phyloP scores from a whole-genome alignment of 2,888 invertebrate genomes.

The Drosophila ustulata region DNA sequence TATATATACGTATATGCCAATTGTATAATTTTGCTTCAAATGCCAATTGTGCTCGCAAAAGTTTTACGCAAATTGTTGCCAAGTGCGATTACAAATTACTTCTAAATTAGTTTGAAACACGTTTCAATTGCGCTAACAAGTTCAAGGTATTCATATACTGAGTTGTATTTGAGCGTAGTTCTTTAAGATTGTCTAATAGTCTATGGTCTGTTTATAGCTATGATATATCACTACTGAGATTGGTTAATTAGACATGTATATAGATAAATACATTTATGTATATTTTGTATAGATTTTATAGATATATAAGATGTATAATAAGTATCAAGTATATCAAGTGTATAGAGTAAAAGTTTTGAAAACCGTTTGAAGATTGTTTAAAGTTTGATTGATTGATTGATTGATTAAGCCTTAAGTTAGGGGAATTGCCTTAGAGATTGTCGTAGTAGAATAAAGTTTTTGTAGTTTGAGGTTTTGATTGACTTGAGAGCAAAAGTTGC shows the following conservation, averaged over 20 bases:
- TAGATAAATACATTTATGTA: conserved; percentile 25
- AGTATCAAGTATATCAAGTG: conserved; percentile 28
- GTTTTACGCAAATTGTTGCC: conserved; percentile 78
- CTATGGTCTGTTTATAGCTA: conserved; percentile 44
- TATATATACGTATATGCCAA: conserved; percentile 57
- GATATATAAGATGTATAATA: conserved; percentile 36
- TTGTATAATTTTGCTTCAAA: conserved; percentile 47
- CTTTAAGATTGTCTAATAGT: conserved; percentile 27
- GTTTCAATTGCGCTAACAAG: conserved; percentile 35
- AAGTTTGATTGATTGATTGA: conserved; percentile 63
- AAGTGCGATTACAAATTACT: conserved; percentile 21
- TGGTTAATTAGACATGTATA: conserved; percentile 60
- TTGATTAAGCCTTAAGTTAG: conserved; percentile 59
- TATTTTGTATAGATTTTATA: conserved; percentile 32
- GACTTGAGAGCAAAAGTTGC: conserved; percentile 66
- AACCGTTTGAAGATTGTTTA: conserved; percentile 71
- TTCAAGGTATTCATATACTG: conserved; percentile 26
- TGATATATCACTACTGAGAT: conserved; percentile 66
- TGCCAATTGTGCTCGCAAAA: conserved; percentile 68
- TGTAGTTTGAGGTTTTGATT: conserved; percentile 60
- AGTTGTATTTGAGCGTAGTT: conserved; percentile 55
- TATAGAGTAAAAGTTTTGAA: conserved; percentile 58
- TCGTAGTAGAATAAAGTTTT: conserved; percentile 66
- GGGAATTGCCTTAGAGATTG: conserved; percentile 72
- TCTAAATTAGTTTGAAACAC: conserved; percentile 29